Conservation (phyloP, 2,113 vertebrate species). For the rat (Rattus norvegicus) region DNA sequence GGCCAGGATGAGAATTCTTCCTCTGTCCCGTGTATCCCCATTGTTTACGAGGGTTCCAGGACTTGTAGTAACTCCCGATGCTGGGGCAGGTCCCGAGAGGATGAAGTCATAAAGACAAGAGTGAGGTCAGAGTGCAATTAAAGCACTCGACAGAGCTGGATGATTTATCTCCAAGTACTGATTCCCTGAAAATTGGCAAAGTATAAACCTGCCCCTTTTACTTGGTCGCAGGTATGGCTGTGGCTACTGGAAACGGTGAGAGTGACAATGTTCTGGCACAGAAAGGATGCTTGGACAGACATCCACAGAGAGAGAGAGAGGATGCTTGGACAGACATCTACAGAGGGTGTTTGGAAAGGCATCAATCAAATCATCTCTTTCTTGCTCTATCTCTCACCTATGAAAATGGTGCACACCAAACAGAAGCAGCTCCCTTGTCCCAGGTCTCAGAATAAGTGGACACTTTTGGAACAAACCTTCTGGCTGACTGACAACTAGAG, state of each 20-base stretch:
- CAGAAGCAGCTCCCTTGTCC: not conserved
- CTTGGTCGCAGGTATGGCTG: not conserved
- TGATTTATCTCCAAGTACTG: not conserved
- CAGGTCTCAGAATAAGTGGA: not conserved
- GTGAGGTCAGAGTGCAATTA: not conserved
- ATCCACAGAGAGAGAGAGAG: not conserved
- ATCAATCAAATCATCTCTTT: not conserved
- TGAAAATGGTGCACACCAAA: not conserved
- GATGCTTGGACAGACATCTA: not conserved
- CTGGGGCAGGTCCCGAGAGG: not conserved
- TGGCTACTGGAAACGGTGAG: not conserved
- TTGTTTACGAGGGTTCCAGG: not conserved
- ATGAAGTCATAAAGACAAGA: not conserved
- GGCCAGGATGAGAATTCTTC: not conserved
- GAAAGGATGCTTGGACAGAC: not conserved
- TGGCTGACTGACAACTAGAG: not conserved
- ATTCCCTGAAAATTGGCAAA: not conserved
- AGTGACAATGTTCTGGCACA: not conserved
- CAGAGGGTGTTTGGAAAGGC: not conserved
- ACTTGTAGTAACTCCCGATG: not conserved
- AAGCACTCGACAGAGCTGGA: not conserved
- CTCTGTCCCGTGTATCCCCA: not conserved
- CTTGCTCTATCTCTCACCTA: not conserved
- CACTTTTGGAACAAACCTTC: not conserved
- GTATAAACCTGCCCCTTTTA: not conserved